Base-by-base conservation (phyloP, 2,113 vertebrate genomes). In the Tetrao urogallus region DNA sequence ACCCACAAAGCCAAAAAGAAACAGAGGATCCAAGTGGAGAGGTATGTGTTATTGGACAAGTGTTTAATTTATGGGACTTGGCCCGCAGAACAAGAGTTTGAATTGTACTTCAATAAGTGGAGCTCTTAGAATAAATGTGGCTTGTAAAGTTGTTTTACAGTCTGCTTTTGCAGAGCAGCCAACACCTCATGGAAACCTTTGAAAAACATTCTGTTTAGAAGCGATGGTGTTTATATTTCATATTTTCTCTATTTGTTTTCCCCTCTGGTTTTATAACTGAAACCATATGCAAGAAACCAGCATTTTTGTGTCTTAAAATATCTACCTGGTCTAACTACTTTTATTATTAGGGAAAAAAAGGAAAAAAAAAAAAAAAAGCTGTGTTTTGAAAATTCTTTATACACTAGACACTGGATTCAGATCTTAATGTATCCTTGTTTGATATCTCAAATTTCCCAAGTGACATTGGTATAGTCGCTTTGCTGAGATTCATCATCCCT, bases 31-130 rank as follows among this genome's bases (percentile, higher is more conserved):
- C 97, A 97, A 94, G 92, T 48, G 50, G 94, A 97, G 94, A 97
- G 96, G 97, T 97, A 98, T 97, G 96, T 97, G 97, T 97, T 97
- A 96, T 97, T 97, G 96, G 97, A 98, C 97, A 96, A 93, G 74
- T 88, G 86, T 96, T 97, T 97, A 96, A 97, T 97, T 96, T 96
- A 95, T 96, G 89, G 73, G 93, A 91, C 88, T 96, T 98, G 97
- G 97, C 97, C 5, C 10, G 88, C 94, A 73, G 92, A 94, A 93
- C 89, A 72, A 95, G 94, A 92, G 93, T 93, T 96, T 96, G 97
- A 95, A 97, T 97, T 61, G n/a, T 93, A 88, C 96, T 97, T 96
- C 94, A 96, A 96, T 94, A 97, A 97, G 91, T 95, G 86, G 89
- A 79, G 93, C 93, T 96, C 93, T 95, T 92, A 95, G 96, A 93